Evolutionary conservation across 2,888 invertebrate genomes (phyloP).

Genomic region (Xanthia togata): DNA sequence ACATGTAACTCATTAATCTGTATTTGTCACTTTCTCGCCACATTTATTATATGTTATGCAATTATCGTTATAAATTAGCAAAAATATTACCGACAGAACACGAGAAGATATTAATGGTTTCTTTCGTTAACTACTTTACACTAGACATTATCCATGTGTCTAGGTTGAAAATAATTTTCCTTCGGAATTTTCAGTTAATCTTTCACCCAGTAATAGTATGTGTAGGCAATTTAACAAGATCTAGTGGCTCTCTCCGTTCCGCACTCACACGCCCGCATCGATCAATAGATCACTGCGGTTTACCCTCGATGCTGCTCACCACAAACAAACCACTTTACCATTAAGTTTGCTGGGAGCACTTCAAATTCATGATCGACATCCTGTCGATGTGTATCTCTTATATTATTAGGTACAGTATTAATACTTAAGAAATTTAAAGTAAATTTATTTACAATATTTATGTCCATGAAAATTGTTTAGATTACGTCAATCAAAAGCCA

Average conservation of each 20-base stretch:
- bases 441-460: neutral
- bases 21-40: conserved; percentile 6
- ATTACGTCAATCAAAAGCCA: neutral
- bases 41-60: conserved; percentile 26
- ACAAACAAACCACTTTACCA: conserved; percentile 44
- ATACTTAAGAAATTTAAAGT: neutral
- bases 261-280: conserved; percentile 24
- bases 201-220: conserved; percentile 3
- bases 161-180: conserved; percentile 3
- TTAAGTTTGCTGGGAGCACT: conserved; percentile 41
- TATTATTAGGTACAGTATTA: conserved; percentile 31
- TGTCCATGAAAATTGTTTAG: neutral
- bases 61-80: conserved; percentile 9
- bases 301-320: conserved; percentile 39
- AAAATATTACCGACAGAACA: neutral
- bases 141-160: neutral
- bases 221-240: conserved; percentile 20
- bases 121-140: neutral
- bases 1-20: neutral
- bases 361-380: conserved; percentile 53
- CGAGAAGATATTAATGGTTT: neutral
- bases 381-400: conserved; percentile 33
- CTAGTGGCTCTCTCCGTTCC: conserved; percentile 2
- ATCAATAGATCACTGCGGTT: conserved; percentile 52
- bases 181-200: conserved; percentile 5